Base-by-base conservation (phyloP, 2,113 vertebrate genomes). In the Ivindomyrus marchei region DNA sequence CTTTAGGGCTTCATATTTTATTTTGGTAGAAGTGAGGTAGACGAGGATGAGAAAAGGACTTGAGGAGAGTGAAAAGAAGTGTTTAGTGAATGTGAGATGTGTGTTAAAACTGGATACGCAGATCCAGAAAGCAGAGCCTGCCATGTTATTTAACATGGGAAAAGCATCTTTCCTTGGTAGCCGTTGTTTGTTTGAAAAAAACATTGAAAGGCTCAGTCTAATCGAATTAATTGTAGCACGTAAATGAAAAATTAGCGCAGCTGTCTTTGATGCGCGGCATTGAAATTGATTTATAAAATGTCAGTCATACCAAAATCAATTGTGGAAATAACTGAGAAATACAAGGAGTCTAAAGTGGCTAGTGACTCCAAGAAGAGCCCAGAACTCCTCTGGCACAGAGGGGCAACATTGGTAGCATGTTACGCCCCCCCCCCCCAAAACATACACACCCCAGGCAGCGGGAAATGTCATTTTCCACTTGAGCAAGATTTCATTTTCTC, bases 401-500 rank as follows among this genome's bases (percentile, higher is more conserved):
- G 36, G n/a, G 36, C 15, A 77, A 77, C 31, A 77, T n/a, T 19
- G 74, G 36, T 80, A 80, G 74, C 36, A 80, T 80, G 74, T 36
- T 11, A 80, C 36, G 0, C 74, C 74, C 36, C 70, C 66, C 36
- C 36, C 31, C 13, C 31, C 31, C 70, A 39, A 9, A 77, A 77
- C 31, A 77, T 77, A 77, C 70, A 77, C 70, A 77, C 70, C 70
- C 70, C 70, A 77, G 70, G 74, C 74, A 80, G 74, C 4, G 2
- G 74, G 74, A 42, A 42, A 80, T 80, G 74, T 42, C 74, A 42
- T 80, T 42, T 42, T 80, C 74, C 74, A 80, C 74, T 42, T 10
- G 36, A 42, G 74, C 74, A 42, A 39, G 74, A 80, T 80, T 80
- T 80, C 74, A 80, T 80, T 80, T 80, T 80, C 74, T 80, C 74